These are phyloP conservation scores for Torymus texanus DNA, from an alignment of 2,888 invertebrate species.

Conservation along the genomic window DNA sequence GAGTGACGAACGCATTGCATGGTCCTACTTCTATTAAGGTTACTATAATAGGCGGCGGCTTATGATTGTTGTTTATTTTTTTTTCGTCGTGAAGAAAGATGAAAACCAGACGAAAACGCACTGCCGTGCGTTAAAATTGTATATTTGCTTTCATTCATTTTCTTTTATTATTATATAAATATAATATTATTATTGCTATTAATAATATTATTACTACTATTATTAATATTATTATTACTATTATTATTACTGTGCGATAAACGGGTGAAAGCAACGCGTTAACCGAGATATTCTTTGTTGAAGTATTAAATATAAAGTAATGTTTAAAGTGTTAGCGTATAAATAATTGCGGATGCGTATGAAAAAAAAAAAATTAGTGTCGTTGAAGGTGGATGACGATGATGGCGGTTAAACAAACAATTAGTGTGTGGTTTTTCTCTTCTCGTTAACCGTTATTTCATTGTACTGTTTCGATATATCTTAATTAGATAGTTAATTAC, in stretches of 20 bases:
- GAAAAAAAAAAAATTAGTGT: conserved; percentile 44
- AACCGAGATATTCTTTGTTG: conserved; percentile 63
- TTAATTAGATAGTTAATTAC: conserved; percentile 67
- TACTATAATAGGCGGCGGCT: conserved; percentile 33
- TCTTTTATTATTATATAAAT: conserved; percentile 8
- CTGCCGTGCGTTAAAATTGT: conserved; percentile 47
- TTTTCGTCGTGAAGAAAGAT: conserved; percentile 42
- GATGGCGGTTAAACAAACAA: conserved; percentile 52
- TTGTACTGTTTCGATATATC: conserved; percentile 68
- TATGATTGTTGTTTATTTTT: conserved; percentile 15
- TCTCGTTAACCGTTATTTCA: conserved; percentile 65
- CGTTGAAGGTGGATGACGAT: conserved; percentile 48
- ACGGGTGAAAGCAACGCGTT: conserved; percentile 46
- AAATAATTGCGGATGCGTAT: conserved; percentile 53
- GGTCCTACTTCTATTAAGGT: conserved; percentile 46
- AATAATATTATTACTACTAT: conserved; percentile 39
- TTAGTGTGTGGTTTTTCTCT: conserved; percentile 63
- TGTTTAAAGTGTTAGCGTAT: conserved; percentile 53
- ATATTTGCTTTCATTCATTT: conserved; percentile 48
- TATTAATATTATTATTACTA: conserved; percentile 32
- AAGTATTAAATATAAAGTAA: conserved; percentile 66
- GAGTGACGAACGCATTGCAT: conserved; percentile 18
- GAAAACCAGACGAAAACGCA: conserved; percentile 25
- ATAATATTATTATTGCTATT: conserved; percentile 32
- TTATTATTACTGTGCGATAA: conserved; percentile 30